These are phyloP conservation scores for Cataglyphis cursor DNA, from an alignment of 2,888 invertebrate genomes.

Conservation along the genomic window DNA sequence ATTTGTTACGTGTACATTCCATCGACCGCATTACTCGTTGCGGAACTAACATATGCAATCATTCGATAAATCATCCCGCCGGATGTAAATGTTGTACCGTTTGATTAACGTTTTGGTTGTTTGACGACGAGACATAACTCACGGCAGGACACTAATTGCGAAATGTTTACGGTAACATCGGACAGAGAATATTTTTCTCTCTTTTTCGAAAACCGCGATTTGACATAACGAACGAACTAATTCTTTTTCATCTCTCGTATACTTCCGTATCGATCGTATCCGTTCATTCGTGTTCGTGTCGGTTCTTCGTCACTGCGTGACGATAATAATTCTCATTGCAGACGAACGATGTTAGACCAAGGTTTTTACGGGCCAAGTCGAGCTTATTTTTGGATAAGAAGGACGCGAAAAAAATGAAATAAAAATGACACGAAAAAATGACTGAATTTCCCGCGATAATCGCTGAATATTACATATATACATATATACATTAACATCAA, in stretches of 20 bases:
- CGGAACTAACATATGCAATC: slow-evolving; percentile 15
- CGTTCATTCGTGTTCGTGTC: not conserved
- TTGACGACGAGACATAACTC: slow-evolving; percentile 32
- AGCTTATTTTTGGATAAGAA: not conserved
- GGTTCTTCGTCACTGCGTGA: not conserved
- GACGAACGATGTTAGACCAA: not conserved
- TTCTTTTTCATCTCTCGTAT: not conserved
- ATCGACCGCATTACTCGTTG: slow-evolving; percentile 33
- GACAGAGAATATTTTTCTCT: not conserved
- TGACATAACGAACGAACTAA: not conserved
- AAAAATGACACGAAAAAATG: not conserved
- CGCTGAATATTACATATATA: not conserved
- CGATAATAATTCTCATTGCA: not conserved
- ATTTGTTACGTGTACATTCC: slow-evolving; percentile 29
- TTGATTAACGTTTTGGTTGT: slow-evolving; percentile 27
- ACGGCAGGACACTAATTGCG: slow-evolving; percentile 6
- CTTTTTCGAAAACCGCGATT: not conserved
- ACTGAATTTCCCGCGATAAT: not conserved
- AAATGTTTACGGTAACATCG: slow-evolving; percentile 19
- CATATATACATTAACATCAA: too few species aligned
- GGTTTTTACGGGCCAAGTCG: not conserved
- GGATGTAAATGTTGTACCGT: slow-evolving; percentile 1
- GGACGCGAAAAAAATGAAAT: not conserved
- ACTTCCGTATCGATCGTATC: slow-evolving; percentile 37
- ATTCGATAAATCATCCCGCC: slow-evolving; percentile 42